Percentiles rank a stretch among this genome's conserved stretches.
Conservation (phyloP, 2,888 invertebrate species). For the Pyrocoelia pectoralis region DNA sequence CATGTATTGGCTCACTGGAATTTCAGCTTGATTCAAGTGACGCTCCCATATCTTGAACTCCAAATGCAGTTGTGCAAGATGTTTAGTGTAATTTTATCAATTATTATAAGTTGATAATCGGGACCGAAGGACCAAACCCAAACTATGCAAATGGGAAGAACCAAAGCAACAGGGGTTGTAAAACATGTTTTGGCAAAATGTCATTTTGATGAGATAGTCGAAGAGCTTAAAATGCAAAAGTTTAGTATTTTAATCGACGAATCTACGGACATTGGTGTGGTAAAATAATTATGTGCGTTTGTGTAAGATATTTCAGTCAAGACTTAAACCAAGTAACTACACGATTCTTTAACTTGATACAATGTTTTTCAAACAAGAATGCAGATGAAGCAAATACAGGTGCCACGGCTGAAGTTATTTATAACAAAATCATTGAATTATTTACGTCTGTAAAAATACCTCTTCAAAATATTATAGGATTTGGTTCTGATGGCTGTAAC, state of each 20-base stretch:
- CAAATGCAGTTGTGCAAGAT: too few species aligned
- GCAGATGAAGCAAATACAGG: constrained; percentile 6
- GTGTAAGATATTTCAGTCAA: background rate
- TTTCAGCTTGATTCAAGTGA: too few species aligned
- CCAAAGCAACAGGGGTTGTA: background rate
- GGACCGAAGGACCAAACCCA: too few species aligned
- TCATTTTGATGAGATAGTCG: background rate
- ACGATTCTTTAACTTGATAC: constrained; percentile 2
- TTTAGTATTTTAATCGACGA: constrained; percentile 5
- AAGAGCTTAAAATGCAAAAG: background rate
- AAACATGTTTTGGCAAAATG: constrained; percentile 2
- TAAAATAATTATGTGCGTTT: constrained; percentile 5
- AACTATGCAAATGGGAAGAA: constrained; percentile 3
- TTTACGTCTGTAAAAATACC: constrained; percentile 23
- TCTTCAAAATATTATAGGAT: constrained; percentile 33
- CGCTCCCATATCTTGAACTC: too few species aligned
- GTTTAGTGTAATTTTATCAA: too few species aligned
- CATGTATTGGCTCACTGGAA: too few species aligned
- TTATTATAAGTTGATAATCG: too few species aligned
- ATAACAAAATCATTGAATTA: constrained; percentile 23
- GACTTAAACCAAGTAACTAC: background rate
- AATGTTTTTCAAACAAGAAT: constrained; percentile 3
- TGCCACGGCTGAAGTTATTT: constrained; percentile 23
- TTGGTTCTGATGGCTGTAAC: constrained; percentile 37
- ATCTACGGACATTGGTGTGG: constrained; percentile 4